Evolutionary conservation across 2,113 vertebrate species (phyloP).

Genomic region (Gymnogyps californianus): DNA sequence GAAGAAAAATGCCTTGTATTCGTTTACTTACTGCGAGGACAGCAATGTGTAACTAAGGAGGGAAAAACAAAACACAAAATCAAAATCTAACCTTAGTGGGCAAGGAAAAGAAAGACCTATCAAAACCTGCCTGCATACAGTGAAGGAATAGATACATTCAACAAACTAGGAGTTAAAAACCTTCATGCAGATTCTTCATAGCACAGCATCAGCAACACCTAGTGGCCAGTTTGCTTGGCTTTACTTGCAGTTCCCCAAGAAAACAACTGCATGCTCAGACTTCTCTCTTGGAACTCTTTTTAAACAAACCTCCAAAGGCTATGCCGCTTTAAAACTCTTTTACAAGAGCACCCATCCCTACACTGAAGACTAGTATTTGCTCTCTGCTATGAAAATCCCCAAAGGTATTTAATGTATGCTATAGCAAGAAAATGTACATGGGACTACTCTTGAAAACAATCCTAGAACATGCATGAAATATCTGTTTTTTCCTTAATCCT

Average conservation of each 20-base stretch:
- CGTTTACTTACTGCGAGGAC: constrained; percentile 74
- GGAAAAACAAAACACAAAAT: background rate
- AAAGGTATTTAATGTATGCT: background rate
- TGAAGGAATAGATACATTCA: background rate
- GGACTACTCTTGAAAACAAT: background rate
- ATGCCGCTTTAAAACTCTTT: background rate
- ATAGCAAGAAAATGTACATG: background rate
- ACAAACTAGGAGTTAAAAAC: background rate
- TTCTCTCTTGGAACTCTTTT: background rate
- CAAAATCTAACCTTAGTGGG: background rate
- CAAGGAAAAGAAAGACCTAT: background rate
- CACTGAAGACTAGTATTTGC: background rate
- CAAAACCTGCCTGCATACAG: background rate
- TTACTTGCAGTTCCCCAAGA: background rate
- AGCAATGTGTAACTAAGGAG: constrained; percentile 69
- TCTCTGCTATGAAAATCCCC: background rate
- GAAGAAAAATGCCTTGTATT: background rate
- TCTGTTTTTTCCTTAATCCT: background rate
- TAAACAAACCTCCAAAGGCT: background rate
- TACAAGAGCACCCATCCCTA: background rate
- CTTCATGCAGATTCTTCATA: background rate
- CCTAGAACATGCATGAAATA: background rate
- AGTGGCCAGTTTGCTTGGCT: constrained; percentile 58
- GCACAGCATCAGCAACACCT: constrained; percentile 66
- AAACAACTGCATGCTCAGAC: background rate